These are phyloP conservation scores for Pangasius macronema DNA, from an alignment of 2,797 vertebrate species.

Conservation along the genomic window DNA sequence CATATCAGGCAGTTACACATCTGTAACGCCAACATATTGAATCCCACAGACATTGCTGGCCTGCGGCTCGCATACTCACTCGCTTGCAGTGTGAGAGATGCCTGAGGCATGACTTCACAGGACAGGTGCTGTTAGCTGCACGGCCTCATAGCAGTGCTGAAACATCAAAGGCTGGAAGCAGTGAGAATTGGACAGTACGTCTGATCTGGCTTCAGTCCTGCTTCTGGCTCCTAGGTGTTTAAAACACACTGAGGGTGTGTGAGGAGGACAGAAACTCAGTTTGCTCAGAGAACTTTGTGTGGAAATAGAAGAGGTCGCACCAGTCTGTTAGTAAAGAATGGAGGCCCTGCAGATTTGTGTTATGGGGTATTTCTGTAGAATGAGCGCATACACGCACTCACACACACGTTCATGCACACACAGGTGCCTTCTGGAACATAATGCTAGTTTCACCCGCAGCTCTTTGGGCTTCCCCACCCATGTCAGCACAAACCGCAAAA, in stretches of 20 bases:
- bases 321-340: conserved; percentile 50
- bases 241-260: conserved; percentile 37
- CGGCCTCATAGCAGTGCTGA: conserved; percentile 49
- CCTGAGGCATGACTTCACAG: conserved; percentile 62
- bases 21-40: conserved; percentile 49
- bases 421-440: conserved; percentile 38
- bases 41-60: conserved; percentile 36
- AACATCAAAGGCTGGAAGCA: conserved; percentile 56
- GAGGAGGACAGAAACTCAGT: conserved; percentile 32
- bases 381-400: background rate
- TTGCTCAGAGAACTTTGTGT: conserved; percentile 35
- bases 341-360: conserved; percentile 16
- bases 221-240: conserved; percentile 47
- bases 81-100: conserved; percentile 53
- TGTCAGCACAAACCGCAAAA: conserved; percentile 34
- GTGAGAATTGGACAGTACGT: conserved; percentile 47
- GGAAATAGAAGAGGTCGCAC: conserved; percentile 52
- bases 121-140: conserved; percentile 59
- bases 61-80: conserved; percentile 29
- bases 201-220: conserved; percentile 49
- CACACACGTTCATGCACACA: conserved; percentile 16
- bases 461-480: conserved; percentile 26
- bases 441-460: conserved; percentile 36
- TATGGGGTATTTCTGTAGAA: conserved; percentile 28
- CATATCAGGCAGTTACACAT: conserved; percentile 36